These are phyloP conservation scores for Astreopora myriophthalma DNA, from an alignment of 64 coral and sea anemone species.

Conservation along the genomic window DNA sequence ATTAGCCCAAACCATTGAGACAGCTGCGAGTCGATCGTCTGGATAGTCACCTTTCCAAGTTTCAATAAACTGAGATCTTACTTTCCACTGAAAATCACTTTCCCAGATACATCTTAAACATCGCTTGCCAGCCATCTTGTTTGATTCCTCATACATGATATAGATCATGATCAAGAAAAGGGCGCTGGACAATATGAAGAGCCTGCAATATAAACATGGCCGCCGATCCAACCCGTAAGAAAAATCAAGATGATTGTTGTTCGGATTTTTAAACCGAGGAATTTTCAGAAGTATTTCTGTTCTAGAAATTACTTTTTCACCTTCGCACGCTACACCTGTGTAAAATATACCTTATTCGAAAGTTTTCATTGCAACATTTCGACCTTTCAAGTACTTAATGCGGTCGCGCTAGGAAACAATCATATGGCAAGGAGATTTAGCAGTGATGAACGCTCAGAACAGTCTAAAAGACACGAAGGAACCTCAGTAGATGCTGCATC, in stretches of 20 bases:
- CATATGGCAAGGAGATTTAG: background rate
- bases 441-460: background rate
- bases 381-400: background rate
- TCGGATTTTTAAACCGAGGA: background rate
- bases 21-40: constrained; percentile 35
- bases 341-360: background rate
- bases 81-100: constrained; percentile 79
- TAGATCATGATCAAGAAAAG: background rate
- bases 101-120: constrained; percentile 74
- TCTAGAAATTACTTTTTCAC: background rate
- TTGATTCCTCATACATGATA: background rate
- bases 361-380: background rate
- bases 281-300: background rate
- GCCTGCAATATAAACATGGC: background rate
- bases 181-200: background rate
- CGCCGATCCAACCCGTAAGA: background rate
- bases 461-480: background rate
- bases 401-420: background rate
- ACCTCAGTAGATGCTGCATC: background rate
- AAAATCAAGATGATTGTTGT: background rate
- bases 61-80: constrained; percentile 79
- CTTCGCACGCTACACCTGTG: background rate
- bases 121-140: constrained; percentile 74
- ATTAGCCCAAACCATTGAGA: constrained; percentile 98
- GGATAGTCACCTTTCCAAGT: constrained; percentile 59